Percentiles rank a stretch among this genome's conserved stretches.
phyloP scores from a whole-genome alignment of 1,140 invertebrate genomes.

The Asobara japonica region DNA sequence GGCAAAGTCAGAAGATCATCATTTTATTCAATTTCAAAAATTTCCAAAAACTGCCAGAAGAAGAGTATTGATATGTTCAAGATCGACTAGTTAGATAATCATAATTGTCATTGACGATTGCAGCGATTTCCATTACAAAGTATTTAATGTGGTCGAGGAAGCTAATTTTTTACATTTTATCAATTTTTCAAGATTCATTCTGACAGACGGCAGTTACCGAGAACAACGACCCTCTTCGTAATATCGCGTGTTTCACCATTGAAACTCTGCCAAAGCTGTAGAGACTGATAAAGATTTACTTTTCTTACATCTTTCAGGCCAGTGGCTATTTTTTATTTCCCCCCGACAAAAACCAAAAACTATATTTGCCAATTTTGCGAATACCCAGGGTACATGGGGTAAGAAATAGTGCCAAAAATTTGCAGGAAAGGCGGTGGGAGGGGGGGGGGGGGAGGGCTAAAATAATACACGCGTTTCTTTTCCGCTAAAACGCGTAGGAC shows the following conservation, averaged over 20 bases:
- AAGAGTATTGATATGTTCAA: too few relatives aligned
- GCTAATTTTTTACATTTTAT: not conserved
- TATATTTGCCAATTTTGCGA: not conserved
- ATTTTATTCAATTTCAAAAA: too few relatives aligned
- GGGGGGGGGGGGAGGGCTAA: too few relatives aligned
- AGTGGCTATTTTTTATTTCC: constrained; percentile 2
- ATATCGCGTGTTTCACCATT: constrained; percentile 48
- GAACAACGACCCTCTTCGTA: constrained; percentile 48
- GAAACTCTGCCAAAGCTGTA: constrained; percentile 47
- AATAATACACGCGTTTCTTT: not conserved
- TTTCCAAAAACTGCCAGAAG: too few relatives aligned
- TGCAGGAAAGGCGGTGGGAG: not conserved
- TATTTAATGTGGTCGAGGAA: not conserved
- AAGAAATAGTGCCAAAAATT: not conserved
- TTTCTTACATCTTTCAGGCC: constrained; percentile 24
- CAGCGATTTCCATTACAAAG: not conserved
- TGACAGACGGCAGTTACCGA: not conserved
- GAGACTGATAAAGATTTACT: constrained; percentile 35
- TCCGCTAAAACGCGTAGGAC: constrained; percentile 24
- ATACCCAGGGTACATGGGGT: not conserved
- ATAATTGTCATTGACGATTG: too few relatives aligned
- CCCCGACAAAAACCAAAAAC: not conserved
- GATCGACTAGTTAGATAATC: too few relatives aligned
- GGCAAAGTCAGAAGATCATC: too few relatives aligned
- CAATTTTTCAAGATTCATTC: not conserved